Evolutionary conservation across 2,797 vertebrate genomes (phyloP), one percentile per base, ranked within the genome.

Genomic region (Oreochromis mossambicus): DNA sequence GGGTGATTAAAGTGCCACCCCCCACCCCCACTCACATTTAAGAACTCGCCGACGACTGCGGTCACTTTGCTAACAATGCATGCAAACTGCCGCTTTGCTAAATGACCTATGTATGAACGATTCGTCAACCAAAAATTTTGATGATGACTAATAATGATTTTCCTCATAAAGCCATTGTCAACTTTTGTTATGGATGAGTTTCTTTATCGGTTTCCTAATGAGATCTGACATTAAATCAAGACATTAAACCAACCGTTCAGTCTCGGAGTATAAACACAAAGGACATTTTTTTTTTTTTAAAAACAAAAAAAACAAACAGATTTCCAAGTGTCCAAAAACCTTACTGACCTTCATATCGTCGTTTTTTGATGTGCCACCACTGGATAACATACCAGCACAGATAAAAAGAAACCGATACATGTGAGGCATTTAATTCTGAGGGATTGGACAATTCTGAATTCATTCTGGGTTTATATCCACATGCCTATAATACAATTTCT

Each of bases 221-320:
- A 32, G 43, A 50, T 75, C 10, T 75, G 68, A 26, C 3, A 61
- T 34, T 15, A 9, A 29, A 56, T 24, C 21, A 46, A 70, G 21
- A 24, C 8, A 24, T 26, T 50, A 50, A 48, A 17, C 26, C 68
- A 32, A 32, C 7, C 1, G 9, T 10, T 75, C 17, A 13, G 58
- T 38, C 10, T 2, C 34, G 10, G 13, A 73, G 15, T 48, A 29
- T 29, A 11, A 73, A 48, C 24, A 73, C 24, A 48, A 5, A 48
- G 24, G 24, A 73, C 58, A 26, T 50, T 46, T 41, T n/a, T 50
- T 41, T n/a, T 50, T 46, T 24, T 24, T 24, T 32, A 24, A 8
- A 41, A 21, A 0, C 0, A 14, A 43, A 14, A 13, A 15, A 43
- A 43, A 1, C 0, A 70, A 36, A 36, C 2, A 41, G n/a, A 66